Percentiles rank a stretch among this genome's conserved stretches.
These are phyloP conservation scores for Heterodera carotae DNA, from an alignment of 1,140 invertebrate species.

Conservation along the genomic window DNA sequence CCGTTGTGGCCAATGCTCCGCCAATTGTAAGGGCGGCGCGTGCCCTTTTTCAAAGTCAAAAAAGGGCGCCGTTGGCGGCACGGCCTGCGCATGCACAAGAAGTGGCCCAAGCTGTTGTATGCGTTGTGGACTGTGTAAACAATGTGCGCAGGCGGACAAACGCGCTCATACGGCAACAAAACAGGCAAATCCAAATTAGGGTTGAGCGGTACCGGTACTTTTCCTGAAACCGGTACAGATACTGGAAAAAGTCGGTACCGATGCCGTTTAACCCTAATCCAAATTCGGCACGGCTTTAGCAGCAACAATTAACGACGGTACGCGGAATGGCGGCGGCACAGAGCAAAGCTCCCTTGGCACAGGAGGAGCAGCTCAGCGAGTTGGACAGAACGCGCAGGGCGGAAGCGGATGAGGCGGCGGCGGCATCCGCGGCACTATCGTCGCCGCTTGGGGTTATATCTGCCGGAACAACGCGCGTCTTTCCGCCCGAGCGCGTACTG, in stretches of 20 bases:
- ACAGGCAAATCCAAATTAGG: too few relatives aligned
- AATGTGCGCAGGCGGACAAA: constrained; percentile 75
- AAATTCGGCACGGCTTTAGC: constrained; percentile 28
- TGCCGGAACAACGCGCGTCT: constrained; percentile 30
- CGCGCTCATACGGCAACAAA: neutral
- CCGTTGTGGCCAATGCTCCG: constrained; percentile 57
- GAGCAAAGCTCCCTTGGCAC: neutral
- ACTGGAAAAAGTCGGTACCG: too few relatives aligned
- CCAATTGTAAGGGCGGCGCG: constrained; percentile 38
- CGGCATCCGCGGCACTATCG: neutral
- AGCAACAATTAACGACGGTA: constrained; percentile 29
- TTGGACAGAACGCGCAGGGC: neutral
- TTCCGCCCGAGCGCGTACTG: constrained; percentile 41
- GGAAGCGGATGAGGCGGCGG: too few relatives aligned
- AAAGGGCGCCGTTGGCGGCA: constrained; percentile 27
- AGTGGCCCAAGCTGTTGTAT: constrained; percentile 85
- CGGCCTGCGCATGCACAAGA: constrained; percentile 87
- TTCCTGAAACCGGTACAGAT: too few relatives aligned
- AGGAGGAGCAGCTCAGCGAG: neutral
- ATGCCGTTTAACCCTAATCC: too few relatives aligned
- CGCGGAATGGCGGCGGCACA: constrained; percentile 20
- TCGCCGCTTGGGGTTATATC: neutral
- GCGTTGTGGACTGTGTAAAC: constrained; percentile 85
- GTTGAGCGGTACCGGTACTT: too few relatives aligned
- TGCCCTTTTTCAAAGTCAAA: constrained; percentile 38